Conservation (phyloP, 1,140 invertebrate genomes). For the Papilio xuthus region DNA sequence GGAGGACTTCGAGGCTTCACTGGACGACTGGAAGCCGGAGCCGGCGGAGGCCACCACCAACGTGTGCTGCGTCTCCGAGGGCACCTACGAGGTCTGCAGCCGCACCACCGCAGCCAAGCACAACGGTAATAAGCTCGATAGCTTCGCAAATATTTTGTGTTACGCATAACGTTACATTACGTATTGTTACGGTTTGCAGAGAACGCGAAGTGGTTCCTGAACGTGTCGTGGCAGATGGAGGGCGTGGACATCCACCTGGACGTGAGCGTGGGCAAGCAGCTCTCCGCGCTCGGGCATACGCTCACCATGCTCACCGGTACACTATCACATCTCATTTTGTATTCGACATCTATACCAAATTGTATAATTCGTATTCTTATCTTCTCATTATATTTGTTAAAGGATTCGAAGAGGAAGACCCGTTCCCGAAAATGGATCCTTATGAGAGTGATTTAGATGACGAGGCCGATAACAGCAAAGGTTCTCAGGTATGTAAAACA, state of each 20-base stretch:
- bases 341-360: background rate
- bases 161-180: background rate
- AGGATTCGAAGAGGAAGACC: conserved; percentile 92
- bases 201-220: conserved; percentile 99
- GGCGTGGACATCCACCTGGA: conserved; percentile 98
- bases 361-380: background rate
- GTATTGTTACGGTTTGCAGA: conserved; percentile 78
- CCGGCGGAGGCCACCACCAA: conserved; percentile 91
- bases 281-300: conserved; percentile 96
- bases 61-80: conserved; percentile 97
- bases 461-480: conserved; percentile 84
- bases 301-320: conserved; percentile 94
- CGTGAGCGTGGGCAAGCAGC: conserved; percentile 97
- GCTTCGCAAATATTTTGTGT: background rate
- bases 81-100: conserved; percentile 98
- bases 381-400: background rate
- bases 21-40: conserved; percentile 99
- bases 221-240: conserved; percentile 99
- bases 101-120: conserved; percentile 92
- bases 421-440: conserved; percentile 82
- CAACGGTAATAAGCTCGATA: conserved; percentile 73
- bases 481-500: conserved; percentile 68
- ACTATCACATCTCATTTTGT: background rate
- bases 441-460: conserved; percentile 91
- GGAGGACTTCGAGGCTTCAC: conserved; percentile 97